Percentiles rank a stretch among this genome's conserved stretches.
Evolutionary conservation across 2,797 vertebrate species (phyloP).

Genomic region (Rhinogobio ventralis): DNA sequence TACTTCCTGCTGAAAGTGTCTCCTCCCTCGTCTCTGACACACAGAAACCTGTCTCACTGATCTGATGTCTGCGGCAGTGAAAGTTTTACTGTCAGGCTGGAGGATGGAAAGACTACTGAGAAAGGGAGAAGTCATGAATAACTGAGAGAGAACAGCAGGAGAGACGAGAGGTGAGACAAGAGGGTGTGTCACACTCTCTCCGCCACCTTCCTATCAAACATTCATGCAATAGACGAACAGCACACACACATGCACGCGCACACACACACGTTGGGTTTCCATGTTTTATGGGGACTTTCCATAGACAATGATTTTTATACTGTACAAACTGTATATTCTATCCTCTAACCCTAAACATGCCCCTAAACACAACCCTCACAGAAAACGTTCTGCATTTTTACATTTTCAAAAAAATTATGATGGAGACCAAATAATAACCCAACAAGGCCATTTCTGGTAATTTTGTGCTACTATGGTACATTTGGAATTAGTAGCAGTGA

Average conservation of each 20-base stretch:
- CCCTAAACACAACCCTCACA: not conserved
- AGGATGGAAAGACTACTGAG: constrained; percentile 63
- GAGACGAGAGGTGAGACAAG: constrained; percentile 73
- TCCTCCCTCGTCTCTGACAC: not conserved
- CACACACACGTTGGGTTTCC: not conserved
- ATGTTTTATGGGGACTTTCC: not conserved
- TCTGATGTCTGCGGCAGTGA: not conserved
- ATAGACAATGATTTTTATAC: not conserved
- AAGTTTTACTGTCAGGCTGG: constrained; percentile 3
- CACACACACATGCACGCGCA: constrained; percentile 2
- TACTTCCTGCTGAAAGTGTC: not conserved
- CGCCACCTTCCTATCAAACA: constrained; percentile 53
- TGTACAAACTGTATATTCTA: not conserved
- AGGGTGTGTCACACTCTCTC: constrained; percentile 62
- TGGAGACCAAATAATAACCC: not conserved
- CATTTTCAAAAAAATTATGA: not conserved
- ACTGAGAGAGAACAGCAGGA: constrained; percentile 48
- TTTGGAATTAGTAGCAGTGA: not conserved
- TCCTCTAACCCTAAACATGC: not conserved
- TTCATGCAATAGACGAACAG: constrained; percentile 27
- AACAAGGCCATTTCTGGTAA: not conserved
- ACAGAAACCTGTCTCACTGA: not conserved
- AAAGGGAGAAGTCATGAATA: constrained; percentile 70
- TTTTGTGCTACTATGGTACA: not conserved
- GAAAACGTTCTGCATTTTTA: not conserved